Percentiles rank a stretch among this genome's conserved stretches.
Conservation (phyloP, 2,797 vertebrate species). For the Onychomys leucogaster region DNA sequence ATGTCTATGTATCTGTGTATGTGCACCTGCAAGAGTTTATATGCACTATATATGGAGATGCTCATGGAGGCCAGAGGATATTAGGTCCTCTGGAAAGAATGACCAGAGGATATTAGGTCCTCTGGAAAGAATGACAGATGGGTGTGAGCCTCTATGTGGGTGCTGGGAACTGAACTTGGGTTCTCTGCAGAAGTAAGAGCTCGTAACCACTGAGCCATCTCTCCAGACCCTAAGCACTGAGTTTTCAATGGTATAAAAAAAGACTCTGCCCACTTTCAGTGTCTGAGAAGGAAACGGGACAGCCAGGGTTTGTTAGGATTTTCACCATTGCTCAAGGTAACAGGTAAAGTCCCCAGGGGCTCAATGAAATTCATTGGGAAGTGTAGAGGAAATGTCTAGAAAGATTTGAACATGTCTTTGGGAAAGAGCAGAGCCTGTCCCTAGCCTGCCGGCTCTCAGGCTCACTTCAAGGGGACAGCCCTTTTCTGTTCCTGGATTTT, state of each 20-base stretch:
- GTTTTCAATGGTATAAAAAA: not conserved
- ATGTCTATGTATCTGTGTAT: not conserved
- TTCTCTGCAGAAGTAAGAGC: not conserved
- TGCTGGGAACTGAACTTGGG: not conserved
- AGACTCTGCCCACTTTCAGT: no score
- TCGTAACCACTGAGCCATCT: not conserved
- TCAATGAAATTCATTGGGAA: not conserved
- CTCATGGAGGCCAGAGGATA: not conserved
- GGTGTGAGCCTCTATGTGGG: not conserved
- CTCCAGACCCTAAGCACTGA: not conserved
- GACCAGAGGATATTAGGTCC: not conserved
- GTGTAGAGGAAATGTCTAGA: not conserved
- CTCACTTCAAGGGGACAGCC: not conserved
- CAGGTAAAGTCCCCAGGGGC: rapidly evolving
- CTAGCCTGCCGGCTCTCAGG: not conserved
- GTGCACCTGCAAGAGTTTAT: not conserved
- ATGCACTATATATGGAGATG: not conserved
- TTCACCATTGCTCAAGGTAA: not conserved
- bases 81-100: not conserved
- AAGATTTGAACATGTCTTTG: not conserved
- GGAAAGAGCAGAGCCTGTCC: not conserved
- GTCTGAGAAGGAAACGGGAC: not conserved
- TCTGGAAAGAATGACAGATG: not conserved
- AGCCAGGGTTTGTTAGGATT: not conserved
- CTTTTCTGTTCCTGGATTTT: not conserved